phyloP scores from a whole-genome alignment of 2,113 vertebrate species.

The Osmerus eperlanus region DNA sequence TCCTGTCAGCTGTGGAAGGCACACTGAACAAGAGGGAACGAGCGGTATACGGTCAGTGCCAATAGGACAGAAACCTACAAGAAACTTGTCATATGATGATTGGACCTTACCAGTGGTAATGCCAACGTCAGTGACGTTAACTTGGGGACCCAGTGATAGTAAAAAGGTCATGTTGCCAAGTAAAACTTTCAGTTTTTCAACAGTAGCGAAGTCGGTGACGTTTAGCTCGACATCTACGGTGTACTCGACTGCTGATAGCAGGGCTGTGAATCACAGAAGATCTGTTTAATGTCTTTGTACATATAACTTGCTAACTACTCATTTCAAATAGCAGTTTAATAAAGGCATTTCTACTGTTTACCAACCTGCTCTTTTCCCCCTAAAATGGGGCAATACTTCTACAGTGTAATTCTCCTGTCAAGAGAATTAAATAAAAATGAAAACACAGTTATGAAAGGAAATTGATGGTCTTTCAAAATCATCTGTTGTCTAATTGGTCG shows the following conservation, averaged over 20 bases:
- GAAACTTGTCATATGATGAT: no score
- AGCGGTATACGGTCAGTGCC: no score
- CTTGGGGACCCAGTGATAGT: slow-evolving; percentile 13
- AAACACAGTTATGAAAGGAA: no score
- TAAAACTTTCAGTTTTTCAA: slow-evolving; percentile 31
- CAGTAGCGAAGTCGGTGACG: slow-evolving; percentile 23
- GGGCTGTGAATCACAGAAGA: slow-evolving; percentile 16
- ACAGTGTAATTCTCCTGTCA: slow-evolving; percentile 35
- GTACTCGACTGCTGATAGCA: slow-evolving; percentile 16
- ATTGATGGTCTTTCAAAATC: no score
- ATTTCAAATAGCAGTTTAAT: background rate
- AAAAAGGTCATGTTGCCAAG: slow-evolving; percentile 14
- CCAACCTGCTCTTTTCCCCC: slow-evolving; percentile 47
- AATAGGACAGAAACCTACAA: no score
- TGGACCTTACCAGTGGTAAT: slow-evolving; percentile 50
- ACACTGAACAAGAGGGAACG: background rate
- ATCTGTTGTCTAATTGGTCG: no score
- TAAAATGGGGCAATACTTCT: slow-evolving; percentile 17
- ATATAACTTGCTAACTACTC: background rate
- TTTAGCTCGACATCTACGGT: slow-evolving; percentile 49
- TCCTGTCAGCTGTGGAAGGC: slow-evolving; percentile 20
- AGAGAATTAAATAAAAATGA: background rate
- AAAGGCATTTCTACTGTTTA: background rate
- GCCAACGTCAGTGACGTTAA: slow-evolving; percentile 44
- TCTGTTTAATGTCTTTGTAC: no score